Evolutionary conservation across 2,113 vertebrate species (phyloP), one percentile per base, ranked within the genome.

Genomic region (Monarcha castaneiventris): DNA sequence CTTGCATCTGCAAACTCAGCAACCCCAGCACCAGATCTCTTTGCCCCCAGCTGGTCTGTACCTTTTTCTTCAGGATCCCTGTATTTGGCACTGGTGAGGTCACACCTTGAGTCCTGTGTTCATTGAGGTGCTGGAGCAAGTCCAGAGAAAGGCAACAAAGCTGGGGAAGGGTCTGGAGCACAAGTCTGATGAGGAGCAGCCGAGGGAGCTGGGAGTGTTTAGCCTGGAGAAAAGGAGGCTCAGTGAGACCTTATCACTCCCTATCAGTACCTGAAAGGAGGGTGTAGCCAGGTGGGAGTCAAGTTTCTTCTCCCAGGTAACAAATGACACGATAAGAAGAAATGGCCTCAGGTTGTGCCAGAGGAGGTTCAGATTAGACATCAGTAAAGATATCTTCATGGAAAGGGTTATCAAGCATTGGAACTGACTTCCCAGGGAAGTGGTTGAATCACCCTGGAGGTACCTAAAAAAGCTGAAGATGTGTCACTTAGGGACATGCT

Each of bases 51-150:
- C 0, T 8, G 14, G 18, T 32, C n/a, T 22, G 3, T 1, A 27
- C 39, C 6, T 32, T 63, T 76, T 54, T 61, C 41, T 49, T 71
- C 71, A 79, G n/a, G 19, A 26, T 59, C 16, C 21, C 52, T 35
- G 13, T 17, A 32, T 30, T 35, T 20, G 26, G 62, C 35, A 66
- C 35, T 51, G 44, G 44, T 48, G 26, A 67, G 35, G 32, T 49
- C 0, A 0, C 51, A 75, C 30, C 43, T 66, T 1, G 0, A 58
- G 21, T 75, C 12, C 30, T 41, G 30, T 25, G 16, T 41, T 66
- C n/a, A 75, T 1, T 49, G 30, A n/a, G 16, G 43, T 75, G 44
- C 51, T 66, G 30, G 30, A 58, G 13, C 20, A 39, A 25, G 43
- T 49, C 35, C 51, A 56, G 61, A 41, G 15, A 64, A 56, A 16